These are phyloP conservation scores for Anser brachyrhynchus DNA, from an alignment of 2,113 vertebrate species.

Conservation along the genomic window DNA sequence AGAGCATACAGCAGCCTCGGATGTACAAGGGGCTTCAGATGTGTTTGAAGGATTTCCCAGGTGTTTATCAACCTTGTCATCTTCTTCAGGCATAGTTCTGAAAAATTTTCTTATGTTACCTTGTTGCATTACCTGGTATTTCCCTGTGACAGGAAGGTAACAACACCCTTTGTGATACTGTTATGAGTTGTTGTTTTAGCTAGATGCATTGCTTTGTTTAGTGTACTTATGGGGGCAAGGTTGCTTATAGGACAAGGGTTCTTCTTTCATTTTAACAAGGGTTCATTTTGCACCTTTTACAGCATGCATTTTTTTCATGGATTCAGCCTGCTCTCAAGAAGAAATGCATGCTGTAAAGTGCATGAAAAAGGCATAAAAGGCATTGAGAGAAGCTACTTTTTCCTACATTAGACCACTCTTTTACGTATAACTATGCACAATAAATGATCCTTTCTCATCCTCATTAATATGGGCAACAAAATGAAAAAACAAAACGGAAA, in stretches of 20 bases:
- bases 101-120: not conserved
- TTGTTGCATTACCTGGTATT: not conserved
- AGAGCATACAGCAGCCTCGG: not conserved
- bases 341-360: not conserved
- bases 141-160: not conserved
- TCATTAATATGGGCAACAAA: not conserved
- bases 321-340: not conserved
- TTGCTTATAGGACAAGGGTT: not conserved
- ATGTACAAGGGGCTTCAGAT: no score
- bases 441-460: not conserved
- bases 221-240: not conserved
- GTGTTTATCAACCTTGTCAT: not conserved
- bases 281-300: not conserved
- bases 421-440: not conserved
- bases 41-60: not conserved
- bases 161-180: not conserved
- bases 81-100: not conserved
- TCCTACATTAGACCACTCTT: not conserved
- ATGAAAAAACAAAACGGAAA: not conserved
- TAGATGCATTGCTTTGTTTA: not conserved
- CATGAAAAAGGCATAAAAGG: not conserved
- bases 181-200: not conserved
- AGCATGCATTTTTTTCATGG: not conserved
- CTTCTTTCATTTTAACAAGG: not conserved
- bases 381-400: not conserved